phyloP scores from a whole-genome alignment of 2,797 vertebrate species.

The Malurus leucopterus region DNA sequence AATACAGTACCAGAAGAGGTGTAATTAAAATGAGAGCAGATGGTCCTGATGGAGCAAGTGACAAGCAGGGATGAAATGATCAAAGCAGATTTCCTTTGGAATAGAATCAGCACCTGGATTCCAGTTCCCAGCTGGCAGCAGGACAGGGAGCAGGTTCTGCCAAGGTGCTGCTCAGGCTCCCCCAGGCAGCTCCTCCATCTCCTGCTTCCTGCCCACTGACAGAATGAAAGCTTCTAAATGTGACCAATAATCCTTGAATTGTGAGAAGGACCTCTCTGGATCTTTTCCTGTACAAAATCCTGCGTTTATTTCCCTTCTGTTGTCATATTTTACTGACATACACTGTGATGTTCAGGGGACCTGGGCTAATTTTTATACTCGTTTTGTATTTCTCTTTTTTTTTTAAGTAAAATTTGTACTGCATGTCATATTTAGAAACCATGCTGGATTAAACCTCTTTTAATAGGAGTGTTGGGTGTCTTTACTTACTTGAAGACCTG shows the following conservation, averaged over 20 bases:
- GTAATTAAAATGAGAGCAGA: constrained; percentile 3
- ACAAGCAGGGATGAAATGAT: not conserved
- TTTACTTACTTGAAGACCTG: not conserved
- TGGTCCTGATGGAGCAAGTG: not conserved
- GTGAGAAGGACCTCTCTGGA: not conserved
- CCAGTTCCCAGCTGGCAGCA: constrained; percentile 11
- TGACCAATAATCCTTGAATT: not conserved
- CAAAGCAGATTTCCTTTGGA: constrained; percentile 14
- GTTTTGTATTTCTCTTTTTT: constrained; percentile 21
- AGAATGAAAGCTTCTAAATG: not conserved
- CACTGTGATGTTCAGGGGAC: constrained; percentile 49
- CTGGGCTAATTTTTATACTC: constrained; percentile 21
- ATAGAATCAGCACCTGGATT: not conserved
- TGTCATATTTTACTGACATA: not conserved
- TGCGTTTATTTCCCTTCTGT: not conserved
- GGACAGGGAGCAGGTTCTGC: not conserved
- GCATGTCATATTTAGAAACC: constrained; percentile 62
- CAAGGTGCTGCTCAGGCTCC: not conserved
- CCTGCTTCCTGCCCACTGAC: not conserved
- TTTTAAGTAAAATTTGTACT: constrained; percentile 16
- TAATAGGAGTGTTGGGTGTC: not conserved
- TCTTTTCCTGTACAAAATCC: not conserved
- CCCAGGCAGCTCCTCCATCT: not conserved
- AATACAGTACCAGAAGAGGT: not conserved
- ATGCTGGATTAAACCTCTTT: constrained; percentile 59